These are phyloP conservation scores for Lepidocolaptes lacrymiger DNA, from an alignment of 2,797 vertebrate species.

Conservation along the genomic window DNA sequence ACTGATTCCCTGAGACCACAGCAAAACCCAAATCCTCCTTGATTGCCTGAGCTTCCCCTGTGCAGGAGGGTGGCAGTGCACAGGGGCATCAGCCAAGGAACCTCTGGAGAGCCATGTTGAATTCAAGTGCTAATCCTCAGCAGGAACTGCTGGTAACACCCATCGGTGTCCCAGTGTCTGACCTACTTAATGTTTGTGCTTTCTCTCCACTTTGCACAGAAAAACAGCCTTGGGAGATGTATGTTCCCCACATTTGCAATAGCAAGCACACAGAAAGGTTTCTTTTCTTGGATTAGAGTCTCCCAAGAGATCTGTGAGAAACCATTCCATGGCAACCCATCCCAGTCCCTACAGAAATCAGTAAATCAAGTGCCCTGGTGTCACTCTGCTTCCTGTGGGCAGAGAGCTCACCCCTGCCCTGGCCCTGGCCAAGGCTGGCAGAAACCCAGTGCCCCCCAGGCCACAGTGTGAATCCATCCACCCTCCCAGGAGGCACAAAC, in stretches of 20 bases:
- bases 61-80: background rate
- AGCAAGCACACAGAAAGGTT: background rate
- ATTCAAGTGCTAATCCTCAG: background rate
- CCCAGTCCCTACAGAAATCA: background rate
- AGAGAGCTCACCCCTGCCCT: background rate
- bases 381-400: background rate
- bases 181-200: background rate
- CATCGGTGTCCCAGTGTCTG: background rate
- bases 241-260: background rate
- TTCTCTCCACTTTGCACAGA: background rate
- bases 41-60: fast-evolving
- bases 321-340: background rate
- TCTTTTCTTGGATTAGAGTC: background rate
- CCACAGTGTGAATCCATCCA: fast-evolving
- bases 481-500: background rate
- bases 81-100: background rate
- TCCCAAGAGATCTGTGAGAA: background rate
- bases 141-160: background rate
- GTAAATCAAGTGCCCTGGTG: constrained; percentile 26
- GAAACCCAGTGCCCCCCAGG: background rate
- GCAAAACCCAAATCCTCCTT: background rate
- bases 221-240: background rate
- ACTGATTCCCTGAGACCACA: background rate
- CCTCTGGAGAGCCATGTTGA: background rate
- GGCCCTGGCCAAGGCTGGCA: background rate